A percentile compares a stretch with the other conserved stretches of the same genome.
These are phyloP conservation scores for Archips crataeganus DNA, from an alignment of 2,888 invertebrate species.

Conservation along the genomic window DNA sequence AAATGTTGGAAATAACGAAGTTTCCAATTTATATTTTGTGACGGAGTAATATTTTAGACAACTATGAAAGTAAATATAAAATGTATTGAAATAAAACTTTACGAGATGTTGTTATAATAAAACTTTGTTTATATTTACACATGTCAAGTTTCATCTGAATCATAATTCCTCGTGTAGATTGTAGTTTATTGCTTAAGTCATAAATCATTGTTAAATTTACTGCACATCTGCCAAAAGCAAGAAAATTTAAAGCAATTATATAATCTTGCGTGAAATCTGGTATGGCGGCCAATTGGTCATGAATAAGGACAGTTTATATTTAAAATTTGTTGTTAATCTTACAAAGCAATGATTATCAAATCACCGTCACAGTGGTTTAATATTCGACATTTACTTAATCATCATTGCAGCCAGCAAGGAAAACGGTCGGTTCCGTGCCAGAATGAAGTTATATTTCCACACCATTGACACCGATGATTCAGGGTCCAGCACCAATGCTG, in stretches of 20 bases:
- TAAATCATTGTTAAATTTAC: slow-evolving; percentile 38
- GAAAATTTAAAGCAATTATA: slow-evolving; percentile 15
- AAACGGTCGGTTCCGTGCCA: slow-evolving; percentile 69
- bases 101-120: slow-evolving; percentile 56
- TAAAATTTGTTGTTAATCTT: slow-evolving; percentile 10
- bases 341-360: slow-evolving; percentile 24
- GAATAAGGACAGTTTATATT: slow-evolving; percentile 4
- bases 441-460: slow-evolving; percentile 74
- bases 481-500: slow-evolving; percentile 54
- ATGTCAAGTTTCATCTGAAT: slow-evolving; percentile 51
- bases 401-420: slow-evolving; percentile 59
- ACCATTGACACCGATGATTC: slow-evolving; percentile 75
- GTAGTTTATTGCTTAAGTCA: slow-evolving; percentile 28
- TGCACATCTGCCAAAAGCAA: slow-evolving; percentile 32
- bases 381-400: slow-evolving; percentile 48
- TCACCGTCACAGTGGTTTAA: slow-evolving; percentile 8
- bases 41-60: background rate
- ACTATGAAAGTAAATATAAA: slow-evolving; percentile 1
- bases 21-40: background rate
- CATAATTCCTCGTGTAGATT: slow-evolving; percentile 46
- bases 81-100: slow-evolving; percentile 52
- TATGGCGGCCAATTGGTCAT: background rate
- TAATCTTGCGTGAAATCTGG: slow-evolving; percentile 11
- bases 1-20: background rate
- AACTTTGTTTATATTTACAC: slow-evolving; percentile 49